Base-by-base conservation (phyloP, 2,797 vertebrate genomes). In the Lagocephalus sceleratus region DNA sequence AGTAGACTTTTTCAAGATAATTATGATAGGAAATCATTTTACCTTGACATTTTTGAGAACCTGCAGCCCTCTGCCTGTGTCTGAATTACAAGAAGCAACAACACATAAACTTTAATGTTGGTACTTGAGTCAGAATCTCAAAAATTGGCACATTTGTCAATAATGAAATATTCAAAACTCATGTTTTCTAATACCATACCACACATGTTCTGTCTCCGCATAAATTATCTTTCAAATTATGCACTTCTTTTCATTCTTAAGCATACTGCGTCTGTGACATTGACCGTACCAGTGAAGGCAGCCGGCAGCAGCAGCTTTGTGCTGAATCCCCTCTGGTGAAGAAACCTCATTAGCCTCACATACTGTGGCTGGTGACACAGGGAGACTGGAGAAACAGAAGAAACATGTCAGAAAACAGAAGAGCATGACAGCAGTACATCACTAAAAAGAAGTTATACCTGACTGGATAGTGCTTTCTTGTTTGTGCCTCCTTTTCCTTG, bases 21-120 rank as follows among this genome's bases (percentile, higher is more conserved):
- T 35, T 25, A 14, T 35, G 32, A 35, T 35, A 4, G 14, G 5
- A 43, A 14, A 6, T 25, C 3, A 21, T 5, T 9, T 79, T 69
- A 99, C 97, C 92, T 85, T 84, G 23, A 99, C 63, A 1, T 73
- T 29, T 54, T 67, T 84, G 19, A 84, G 83, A 64, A 92, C 73
- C 90, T 93, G 92, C 47, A 99, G 69, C 19, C 96, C 96, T 87
- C 97, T 90, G 66, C 94, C 95, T 2, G 93, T 95, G 71, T 74
- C 96, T 98, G 75, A 7, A 46, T 17, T 7, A 55, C 51, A 20
- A 66, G 44, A 48, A 8, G 23, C 3, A 46, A 14, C 48, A 38
- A 19, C 14, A 52, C 17, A 46, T 1, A 42, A 2, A n/a, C 1
- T 3, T 49, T 23, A 35, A 17, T 42, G 6, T 21, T 20, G 26